A percentile compares a stretch with the other conserved stretches of the same genome.
Conservation (phyloP, 1,140 invertebrate species). For the honey bee (Apis mellifera) region DNA sequence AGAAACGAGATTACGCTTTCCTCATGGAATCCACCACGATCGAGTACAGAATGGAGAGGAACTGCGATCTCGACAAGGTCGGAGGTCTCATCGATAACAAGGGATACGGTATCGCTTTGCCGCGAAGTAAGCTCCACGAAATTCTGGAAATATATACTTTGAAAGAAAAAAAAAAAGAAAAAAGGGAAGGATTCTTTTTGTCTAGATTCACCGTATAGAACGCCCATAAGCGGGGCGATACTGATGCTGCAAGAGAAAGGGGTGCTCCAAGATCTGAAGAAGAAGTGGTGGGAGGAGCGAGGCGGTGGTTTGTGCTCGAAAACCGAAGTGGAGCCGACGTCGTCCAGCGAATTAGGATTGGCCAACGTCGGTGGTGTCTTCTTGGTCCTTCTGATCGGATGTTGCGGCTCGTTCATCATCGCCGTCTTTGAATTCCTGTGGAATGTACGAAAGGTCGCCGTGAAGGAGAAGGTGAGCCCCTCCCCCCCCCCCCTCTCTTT, state of each 20-base stretch:
- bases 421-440: slow-evolving; percentile 90
- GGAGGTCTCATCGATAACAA: slow-evolving; percentile 90
- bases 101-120: slow-evolving; percentile 90
- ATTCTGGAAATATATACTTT: not conserved
- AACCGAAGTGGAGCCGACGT: slow-evolving; percentile 32
- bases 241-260: slow-evolving; percentile 92
- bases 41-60: slow-evolving; percentile 85
- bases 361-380: slow-evolving; percentile 95
- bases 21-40: slow-evolving; percentile 88
- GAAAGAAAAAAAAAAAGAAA: not conserved
- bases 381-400: slow-evolving; percentile 89
- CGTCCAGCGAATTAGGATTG: slow-evolving; percentile 84
- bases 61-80: slow-evolving; percentile 90
- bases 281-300: slow-evolving; percentile 92
- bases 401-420: slow-evolving; percentile 84
- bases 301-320: slow-evolving; percentile 71
- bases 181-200: no score
- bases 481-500: not conserved
- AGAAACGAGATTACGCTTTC: slow-evolving; percentile 86
- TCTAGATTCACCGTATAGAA: slow-evolving; percentile 84
- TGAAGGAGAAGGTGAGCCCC: slow-evolving; percentile 86
- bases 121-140: slow-evolving; percentile 81
- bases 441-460: slow-evolving; percentile 89
- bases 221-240: slow-evolving; percentile 88
- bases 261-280: slow-evolving; percentile 88